Base-by-base conservation (phyloP, 2,888 invertebrate species). In the Drosophila lacicola region DNA sequence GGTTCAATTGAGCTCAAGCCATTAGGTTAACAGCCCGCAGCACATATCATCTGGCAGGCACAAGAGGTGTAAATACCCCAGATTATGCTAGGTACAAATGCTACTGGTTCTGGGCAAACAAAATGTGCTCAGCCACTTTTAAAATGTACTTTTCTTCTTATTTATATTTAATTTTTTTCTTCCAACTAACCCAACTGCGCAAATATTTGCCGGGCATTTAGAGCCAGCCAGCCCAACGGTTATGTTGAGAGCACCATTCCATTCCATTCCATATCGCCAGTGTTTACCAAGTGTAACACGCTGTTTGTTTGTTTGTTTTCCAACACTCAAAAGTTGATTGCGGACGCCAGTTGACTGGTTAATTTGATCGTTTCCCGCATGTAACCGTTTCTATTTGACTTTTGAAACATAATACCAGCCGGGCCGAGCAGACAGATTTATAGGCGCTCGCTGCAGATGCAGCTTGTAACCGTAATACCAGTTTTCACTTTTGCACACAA, bases 261-360 rank as follows among this genome's bases (percentile, higher is more conserved):
- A 21, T n/a, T 64, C 36, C 57, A 17, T 29, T 29, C 29, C 29
- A 21, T 74, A 68, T 72, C 68, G 64, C 39, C 66, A 65, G 64
- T 83, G 68, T 87, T 87, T 87, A 65, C 84, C 69, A 71, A 78
- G 83, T 84, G 87, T 84, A 84, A 84, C 87, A 78, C 83, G 82
- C 76, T 67, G 77, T 67, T 75, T 84, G 73, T 87, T 87, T 78
- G 80, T 87, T 87, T 78, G 80, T 69, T 77, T 72, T 69, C 78
- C 84, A 80, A 87, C 82, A 84, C 83, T 82, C 82, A 47, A 68
- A 66, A 68, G 63, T 58, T 84, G 80, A 78, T 82, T 80, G 70
- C 76, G 41, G 8, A 13, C 39, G 34, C 34, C 55, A 41, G 44
- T 37, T 13, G 33, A 51, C 53, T 41, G 17, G 63, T 47, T 41